Evolutionary conservation across 2,113 vertebrate species (phyloP), one percentile per base, ranked within the genome.

Genomic region (Thunnus thynnus): DNA sequence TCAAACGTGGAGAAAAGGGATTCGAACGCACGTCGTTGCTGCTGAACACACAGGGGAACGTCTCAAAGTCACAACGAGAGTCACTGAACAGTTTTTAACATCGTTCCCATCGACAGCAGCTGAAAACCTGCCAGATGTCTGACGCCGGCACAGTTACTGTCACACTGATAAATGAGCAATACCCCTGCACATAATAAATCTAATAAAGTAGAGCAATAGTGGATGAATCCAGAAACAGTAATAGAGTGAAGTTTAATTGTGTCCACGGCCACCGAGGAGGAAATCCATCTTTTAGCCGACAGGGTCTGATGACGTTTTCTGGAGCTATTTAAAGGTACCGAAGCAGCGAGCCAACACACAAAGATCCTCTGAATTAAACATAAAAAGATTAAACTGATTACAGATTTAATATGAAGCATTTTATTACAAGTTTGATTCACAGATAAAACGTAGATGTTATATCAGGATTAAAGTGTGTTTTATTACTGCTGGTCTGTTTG

Each of bases 221-320:
- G 85, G 58, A 50, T 51, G 63, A 68, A 86, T 80, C 75, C 67
- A 61, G 75, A 61, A 73, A 36, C 74, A 1, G 61, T 30, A 58
- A 75, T 17, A 68, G 60, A 68, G 67, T 18, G 66, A 76, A 64
- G 71, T 66, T 76, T 82, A 88, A 86, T 82, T 55, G 81, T 76
- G 61, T 86, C 32, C 41, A 20, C 13, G 55, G 62, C 86, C 67
- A 10, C n/a, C 3, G 46, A 79, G 78, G 56, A 82, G 72, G 75
- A 84, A 22, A 86, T 86, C 41, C 72, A 77, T 90, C 81, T 74
- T 75, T 51, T 8, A 67, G 14, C 72, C 25, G 84, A 86, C 88
- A 82, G 83, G 9, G 25, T 72, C 50, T n/a, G 36, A 20, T 56
- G 80, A 55, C 9, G 51, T 7, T 18, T n/a, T 36, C 14, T 2